Evolutionary conservation across 1,140 invertebrate species (phyloP), one percentile per base, ranked within the genome.

Genomic region (Xylocopa sonorina): DNA sequence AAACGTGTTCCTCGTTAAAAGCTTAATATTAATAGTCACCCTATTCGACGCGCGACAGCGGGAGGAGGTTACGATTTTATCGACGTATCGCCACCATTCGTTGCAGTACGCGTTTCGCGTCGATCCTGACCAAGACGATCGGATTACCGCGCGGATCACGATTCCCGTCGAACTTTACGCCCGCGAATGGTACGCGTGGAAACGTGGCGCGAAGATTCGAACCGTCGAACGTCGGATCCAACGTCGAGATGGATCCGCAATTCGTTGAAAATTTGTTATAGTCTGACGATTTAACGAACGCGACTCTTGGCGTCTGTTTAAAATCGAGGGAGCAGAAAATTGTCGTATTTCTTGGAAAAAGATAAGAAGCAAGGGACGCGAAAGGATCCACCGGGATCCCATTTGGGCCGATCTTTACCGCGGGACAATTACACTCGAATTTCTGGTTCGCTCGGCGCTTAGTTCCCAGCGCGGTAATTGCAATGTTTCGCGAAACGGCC

Each of bases 1-100:
- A 88, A 84, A 86, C 80, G 75, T 82, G 84, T 82, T 82, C 63
- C 84, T 86, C 83, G 84, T 86, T 86, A 86, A 86, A 86, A 85
- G 83, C 84, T 85, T 86, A 82, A 85, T 85, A 85, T 86, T 85
- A 86, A 86, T 86, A 85, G 83, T 76, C 69, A 81, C 57, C 67
- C 16, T 46, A 53, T 46, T 67, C 68, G 63, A 77, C 50, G 57
- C 29, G 51, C 24, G 18, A 27, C 4, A n/a, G n/a, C 50, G 27
- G 32, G 64, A 75, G 51, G 24, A 82, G 62, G n/a, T 48, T 48
- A 12, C 50, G 43, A 29, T 66, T 75, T 29, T 48, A 18, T 46
- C 18, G 27, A n/a, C 21, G 29, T 16, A 48, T 43, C n/a, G 43
- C 57, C 24, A 21, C 5, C 27, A 27, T 24, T 32, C 46, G 46